Base-by-base conservation (phyloP, 2,888 invertebrate species). In the Ectemnius lituratus region DNA sequence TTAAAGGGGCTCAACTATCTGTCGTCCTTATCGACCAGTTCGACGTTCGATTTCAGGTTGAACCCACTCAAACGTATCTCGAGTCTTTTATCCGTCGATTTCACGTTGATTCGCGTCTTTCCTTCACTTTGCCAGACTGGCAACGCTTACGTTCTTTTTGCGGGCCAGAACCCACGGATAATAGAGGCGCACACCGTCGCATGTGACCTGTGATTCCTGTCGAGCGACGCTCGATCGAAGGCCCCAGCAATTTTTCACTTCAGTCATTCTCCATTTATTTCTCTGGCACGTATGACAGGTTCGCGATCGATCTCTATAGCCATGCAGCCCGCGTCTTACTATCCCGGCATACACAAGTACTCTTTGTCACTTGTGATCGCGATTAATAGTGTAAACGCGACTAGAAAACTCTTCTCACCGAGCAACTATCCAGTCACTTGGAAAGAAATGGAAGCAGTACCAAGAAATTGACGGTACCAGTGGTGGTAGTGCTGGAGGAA, bases 251-350 rank as follows among this genome's bases (percentile, higher is more conserved):
- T 82, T 81, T 77, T 72, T 68, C 45, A 49, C 56, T 49, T 61
- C 52, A 52, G 27, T 20, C 49, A 77, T 71, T 62, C 67, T 56
- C 63, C 70, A 65, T 77, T 76, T 75, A 75, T 81, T 82, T 79
- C 76, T 70, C 57, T 69, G 61, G 49, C 57, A 49, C 20, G 58
- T 23, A 49, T 46, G 63, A 72, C 67, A 56, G 11, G 60, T 45
- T 47, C 28, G 58, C 64, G 72, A 72, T 75, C 75, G 75, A 75
- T 37, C 37, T 37, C 37, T 37, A 37, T 75, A 75, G 56, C 23
- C 23, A 23, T 23, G 45, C 28, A 57, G 63, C 61, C 62, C 18
- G 52, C 11, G 8, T 37, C 11, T 37, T 37, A 37, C 37, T 37
- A 37, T 37, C 37, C 37, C 37, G 4, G 37, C 11, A 37, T 37